These are phyloP conservation scores for Phytoseiulus persimilis DNA, from an alignment of 2,888 invertebrate genomes.

Conservation along the genomic window DNA sequence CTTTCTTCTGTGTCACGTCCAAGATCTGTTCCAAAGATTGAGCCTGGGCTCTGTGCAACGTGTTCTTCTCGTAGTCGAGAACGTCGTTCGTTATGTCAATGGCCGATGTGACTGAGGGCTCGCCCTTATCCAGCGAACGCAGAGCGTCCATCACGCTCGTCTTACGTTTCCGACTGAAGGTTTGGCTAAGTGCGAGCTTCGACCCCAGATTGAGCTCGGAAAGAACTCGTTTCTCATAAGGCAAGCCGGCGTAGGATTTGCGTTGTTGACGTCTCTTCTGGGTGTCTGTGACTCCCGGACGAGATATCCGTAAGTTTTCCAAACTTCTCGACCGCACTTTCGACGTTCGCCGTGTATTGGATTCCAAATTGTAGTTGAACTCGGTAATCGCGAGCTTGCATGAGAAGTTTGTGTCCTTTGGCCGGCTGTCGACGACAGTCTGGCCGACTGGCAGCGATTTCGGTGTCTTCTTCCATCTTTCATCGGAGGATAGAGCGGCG, in stretches of 20 bases:
- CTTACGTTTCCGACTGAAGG: slow-evolving; percentile 22
- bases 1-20: slow-evolving; percentile 12
- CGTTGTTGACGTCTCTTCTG: slow-evolving; percentile 40
- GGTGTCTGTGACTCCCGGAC: not conserved
- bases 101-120: slow-evolving; percentile 39
- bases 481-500: slow-evolving; percentile 60
- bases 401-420: slow-evolving; percentile 51
- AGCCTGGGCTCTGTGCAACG: slow-evolving; percentile 41
- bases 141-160: slow-evolving; percentile 32
- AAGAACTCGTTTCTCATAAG: slow-evolving; percentile 22
- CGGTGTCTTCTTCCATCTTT: slow-evolving; percentile 58
- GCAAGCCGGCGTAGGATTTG: slow-evolving; percentile 44
- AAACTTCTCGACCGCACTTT: slow-evolving; percentile 25
- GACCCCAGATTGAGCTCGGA: slow-evolving; percentile 7
- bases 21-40: slow-evolving; percentile 34
- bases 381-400: slow-evolving; percentile 63
- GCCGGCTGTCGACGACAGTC: not conserved
- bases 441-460: slow-evolving; percentile 53
- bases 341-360: not conserved
- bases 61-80: slow-evolving; percentile 44
- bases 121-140: slow-evolving; percentile 7
- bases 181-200: slow-evolving; percentile 27
- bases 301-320: not conserved
- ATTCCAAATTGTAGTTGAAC: slow-evolving; percentile 50
- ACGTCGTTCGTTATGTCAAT: slow-evolving; percentile 45